phyloP scores from a whole-genome alignment of 23 tunicate genomes.

The Clavelina lepadiformis region DNA sequence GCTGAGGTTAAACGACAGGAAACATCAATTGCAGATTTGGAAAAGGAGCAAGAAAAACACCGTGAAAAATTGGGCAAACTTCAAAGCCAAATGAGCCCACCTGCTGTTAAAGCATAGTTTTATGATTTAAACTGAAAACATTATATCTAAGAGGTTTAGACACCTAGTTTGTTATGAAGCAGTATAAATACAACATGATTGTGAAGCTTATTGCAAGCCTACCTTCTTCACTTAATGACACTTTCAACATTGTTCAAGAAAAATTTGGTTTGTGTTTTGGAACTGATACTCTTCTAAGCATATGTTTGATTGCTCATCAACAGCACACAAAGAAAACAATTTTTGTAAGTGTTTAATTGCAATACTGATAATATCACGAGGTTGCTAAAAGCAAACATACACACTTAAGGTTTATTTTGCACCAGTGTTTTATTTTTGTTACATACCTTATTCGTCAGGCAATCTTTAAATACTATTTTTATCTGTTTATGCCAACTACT shows the following conservation, averaged over 20 bases:
- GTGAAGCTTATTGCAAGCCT: conserved; percentile 8
- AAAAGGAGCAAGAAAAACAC: conserved; percentile 47
- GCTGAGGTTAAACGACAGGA: conserved; percentile 63
- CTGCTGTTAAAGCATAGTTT: too few relatives aligned
- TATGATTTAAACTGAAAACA: not conserved
- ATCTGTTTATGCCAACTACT: too few relatives aligned
- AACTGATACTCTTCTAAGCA: conserved; percentile 50
- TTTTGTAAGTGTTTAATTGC: conserved; percentile 14
- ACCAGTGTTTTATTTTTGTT: too few relatives aligned
- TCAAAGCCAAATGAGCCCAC: conserved; percentile 35
- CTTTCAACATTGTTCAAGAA: conserved; percentile 6
- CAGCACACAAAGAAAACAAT: conserved; percentile 11
- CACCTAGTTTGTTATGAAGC: too few relatives aligned
- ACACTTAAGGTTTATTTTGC: too few relatives aligned
- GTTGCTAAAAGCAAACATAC: too few relatives aligned
- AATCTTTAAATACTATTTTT: too few relatives aligned
- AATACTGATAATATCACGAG: too few relatives aligned
- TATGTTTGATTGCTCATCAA: conserved; percentile 39
- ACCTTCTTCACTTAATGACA: conserved; percentile 1
- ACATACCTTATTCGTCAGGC: too few relatives aligned
- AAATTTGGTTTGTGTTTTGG: too few relatives aligned
- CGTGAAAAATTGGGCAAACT: conserved; percentile 39
- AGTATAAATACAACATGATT: conserved; percentile 23
- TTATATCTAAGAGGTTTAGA: not conserved
- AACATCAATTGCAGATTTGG: conserved; percentile 35